Evolutionary conservation across 2,113 vertebrate species (phyloP).

Genomic region (Apteryx mantelli): DNA sequence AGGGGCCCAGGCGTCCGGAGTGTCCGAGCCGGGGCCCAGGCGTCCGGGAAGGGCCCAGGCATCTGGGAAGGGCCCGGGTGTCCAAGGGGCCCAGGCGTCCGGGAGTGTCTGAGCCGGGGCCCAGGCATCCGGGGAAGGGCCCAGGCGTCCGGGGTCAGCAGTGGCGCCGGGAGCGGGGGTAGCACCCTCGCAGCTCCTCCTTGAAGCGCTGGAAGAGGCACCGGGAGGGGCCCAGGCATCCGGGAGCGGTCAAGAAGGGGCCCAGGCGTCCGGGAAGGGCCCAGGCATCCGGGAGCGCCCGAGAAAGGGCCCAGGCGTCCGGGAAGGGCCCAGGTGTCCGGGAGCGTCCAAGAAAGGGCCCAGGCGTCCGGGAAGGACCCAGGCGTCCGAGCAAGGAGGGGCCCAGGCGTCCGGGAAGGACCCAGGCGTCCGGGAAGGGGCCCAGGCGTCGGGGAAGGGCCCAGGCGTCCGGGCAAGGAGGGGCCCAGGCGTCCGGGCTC

Average conservation of each 20-base stretch:
- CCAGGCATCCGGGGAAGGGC: neutral
- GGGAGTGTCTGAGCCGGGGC: rapidly evolving
- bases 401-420: too few species aligned
- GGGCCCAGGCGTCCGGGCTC: neutral
- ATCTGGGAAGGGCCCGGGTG: neutral
- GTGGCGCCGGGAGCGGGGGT: rapidly evolving
- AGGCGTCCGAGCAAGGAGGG: too few species aligned
- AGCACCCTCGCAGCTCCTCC: rapidly evolving
- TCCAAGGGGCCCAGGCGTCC: neutral
- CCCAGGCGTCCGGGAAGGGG: too few species aligned
- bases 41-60: too few species aligned
- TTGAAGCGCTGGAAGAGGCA: neutral
- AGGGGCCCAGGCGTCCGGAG: too few species aligned
- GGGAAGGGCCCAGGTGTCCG: too few species aligned
- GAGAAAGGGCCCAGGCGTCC: too few species aligned
- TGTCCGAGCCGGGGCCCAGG: too few species aligned
- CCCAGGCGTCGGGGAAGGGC: rapidly evolving
- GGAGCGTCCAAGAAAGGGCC: too few species aligned
- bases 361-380: too few species aligned
- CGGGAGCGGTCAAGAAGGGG: neutral
- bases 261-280: too few species aligned
- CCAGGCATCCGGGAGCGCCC: neutral
- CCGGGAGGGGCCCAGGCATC: neutral
- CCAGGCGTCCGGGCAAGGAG: neutral
- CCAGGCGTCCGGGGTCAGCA: neutral